These are phyloP conservation scores for Isoperla grammatica DNA, from an alignment of 2,888 invertebrate species.

Conservation along the genomic window DNA sequence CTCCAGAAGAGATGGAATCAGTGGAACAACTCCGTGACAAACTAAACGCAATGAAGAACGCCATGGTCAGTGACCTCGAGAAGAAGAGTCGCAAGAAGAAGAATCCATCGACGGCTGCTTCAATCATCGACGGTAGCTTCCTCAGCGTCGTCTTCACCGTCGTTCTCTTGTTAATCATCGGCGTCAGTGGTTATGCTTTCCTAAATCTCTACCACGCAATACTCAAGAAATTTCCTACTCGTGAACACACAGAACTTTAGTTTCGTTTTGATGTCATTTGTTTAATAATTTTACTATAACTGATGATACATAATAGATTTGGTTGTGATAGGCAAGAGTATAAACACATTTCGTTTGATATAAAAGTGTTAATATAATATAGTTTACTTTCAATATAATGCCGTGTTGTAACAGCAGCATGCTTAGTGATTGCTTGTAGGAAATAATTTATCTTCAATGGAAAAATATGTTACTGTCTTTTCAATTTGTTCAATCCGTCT, in stretches of 20 bases:
- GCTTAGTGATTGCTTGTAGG: too few relatives aligned
- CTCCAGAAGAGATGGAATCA: constrained; percentile 49
- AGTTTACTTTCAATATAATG: too few relatives aligned
- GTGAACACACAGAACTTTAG: constrained; percentile 69
- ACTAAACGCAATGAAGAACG: constrained; percentile 69
- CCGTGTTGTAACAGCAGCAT: too few relatives aligned
- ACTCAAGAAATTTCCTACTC: constrained; percentile 72
- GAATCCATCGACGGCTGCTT: constrained; percentile 24
- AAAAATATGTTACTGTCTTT: too few relatives aligned
- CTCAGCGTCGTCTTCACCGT: constrained; percentile 77
- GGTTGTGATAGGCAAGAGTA: too few relatives aligned
- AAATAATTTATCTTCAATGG: too few relatives aligned
- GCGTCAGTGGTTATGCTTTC: constrained; percentile 80
- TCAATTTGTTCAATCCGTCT: too few relatives aligned
- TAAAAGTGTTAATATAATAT: too few relatives aligned
- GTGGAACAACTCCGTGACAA: constrained; percentile 76
- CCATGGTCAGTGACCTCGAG: constrained; percentile 60
- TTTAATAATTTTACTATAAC: constrained; percentile 50
- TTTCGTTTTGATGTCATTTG: constrained; percentile 58
- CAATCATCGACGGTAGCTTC: constrained; percentile 74
- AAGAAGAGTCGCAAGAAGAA: constrained; percentile 30
- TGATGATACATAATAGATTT: too few relatives aligned
- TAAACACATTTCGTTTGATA: too few relatives aligned
- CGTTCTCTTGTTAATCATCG: constrained; percentile 68
- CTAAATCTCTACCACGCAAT: constrained; percentile 76